A percentile compares a stretch with the other conserved stretches of the same genome.
Evolutionary conservation across 2,113 vertebrate species (phyloP).

Genomic region (Abramis brama): DNA sequence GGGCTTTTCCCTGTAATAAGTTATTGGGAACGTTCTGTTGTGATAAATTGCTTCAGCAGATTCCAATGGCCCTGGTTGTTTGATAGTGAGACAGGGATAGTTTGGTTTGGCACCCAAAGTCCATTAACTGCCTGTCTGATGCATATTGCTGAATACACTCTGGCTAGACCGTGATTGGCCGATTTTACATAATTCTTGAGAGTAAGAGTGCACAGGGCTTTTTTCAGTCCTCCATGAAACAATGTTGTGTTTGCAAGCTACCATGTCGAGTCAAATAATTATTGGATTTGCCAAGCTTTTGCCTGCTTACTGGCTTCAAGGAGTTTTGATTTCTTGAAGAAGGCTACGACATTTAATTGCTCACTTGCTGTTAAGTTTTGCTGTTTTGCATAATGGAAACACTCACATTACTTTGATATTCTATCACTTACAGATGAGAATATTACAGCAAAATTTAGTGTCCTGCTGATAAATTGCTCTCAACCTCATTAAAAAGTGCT

Average conservation of each 20-base stretch:
- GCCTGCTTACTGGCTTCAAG: not conserved
- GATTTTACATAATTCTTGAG: not conserved
- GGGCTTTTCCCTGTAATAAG: not conserved
- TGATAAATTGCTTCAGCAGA: not conserved
- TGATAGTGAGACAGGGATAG: not conserved
- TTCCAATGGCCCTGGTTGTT: not conserved
- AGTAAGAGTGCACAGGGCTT: not conserved
- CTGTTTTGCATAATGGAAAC: constrained; percentile 12
- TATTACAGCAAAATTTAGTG: not conserved
- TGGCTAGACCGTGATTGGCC: not conserved
- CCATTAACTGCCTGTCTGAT: not conserved
- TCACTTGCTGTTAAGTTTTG: not conserved
- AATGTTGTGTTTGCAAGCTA: not conserved
- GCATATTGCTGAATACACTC: not conserved
- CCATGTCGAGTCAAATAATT: not conserved
- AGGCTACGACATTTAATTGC: not conserved
- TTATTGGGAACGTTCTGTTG: not conserved
- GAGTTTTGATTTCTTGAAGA: constrained; percentile 7
- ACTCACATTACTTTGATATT: not conserved
- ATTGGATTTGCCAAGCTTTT: not conserved
- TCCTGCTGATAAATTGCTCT: constrained; percentile 9
- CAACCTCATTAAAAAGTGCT: not conserved
- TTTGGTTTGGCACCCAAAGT: not conserved
- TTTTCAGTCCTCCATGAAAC: not conserved
- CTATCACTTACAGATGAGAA: not conserved